These are phyloP conservation scores for Rhabditophanes sp. DNA, from an alignment of 2,888 invertebrate genomes.

Conservation along the genomic window DNA sequence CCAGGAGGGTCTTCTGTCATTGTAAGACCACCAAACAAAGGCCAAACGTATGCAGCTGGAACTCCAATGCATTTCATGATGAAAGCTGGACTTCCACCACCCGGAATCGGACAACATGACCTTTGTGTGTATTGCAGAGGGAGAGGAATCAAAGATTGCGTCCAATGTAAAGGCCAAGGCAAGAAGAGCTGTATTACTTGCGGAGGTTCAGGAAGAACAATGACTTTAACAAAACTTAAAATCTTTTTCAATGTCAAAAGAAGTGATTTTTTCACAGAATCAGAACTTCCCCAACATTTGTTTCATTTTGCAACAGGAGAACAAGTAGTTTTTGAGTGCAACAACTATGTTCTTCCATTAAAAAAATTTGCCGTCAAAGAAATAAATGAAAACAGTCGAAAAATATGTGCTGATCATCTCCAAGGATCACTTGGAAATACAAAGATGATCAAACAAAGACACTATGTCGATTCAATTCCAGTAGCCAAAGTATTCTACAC, in stretches of 20 bases:
- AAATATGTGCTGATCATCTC: constrained; percentile 35
- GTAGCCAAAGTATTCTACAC: constrained; percentile 33
- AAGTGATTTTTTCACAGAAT: constrained; percentile 33
- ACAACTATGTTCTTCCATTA: constrained; percentile 31
- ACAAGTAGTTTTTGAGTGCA: constrained; percentile 28
- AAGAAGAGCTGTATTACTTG: constrained; percentile 36
- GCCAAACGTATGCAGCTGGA: constrained; percentile 34
- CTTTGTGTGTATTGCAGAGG: constrained; percentile 42
- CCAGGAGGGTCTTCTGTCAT: constrained; percentile 32
- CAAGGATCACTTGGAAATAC: constrained; percentile 29
- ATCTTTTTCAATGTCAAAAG: constrained; percentile 35
- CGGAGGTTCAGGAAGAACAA: constrained; percentile 34
- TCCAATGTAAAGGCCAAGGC: constrained; percentile 42
- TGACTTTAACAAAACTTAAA: constrained; percentile 35
- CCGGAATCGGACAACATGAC: constrained; percentile 40
- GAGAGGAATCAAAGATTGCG: constrained; percentile 35
- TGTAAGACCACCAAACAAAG: constrained; percentile 15
- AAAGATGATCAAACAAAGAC: constrained; percentile 33
- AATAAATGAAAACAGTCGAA: constrained; percentile 36
- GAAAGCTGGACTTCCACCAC: constrained; percentile 43
- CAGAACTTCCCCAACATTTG: constrained; percentile 34
- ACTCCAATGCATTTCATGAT: constrained; percentile 43
- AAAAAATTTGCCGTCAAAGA: constrained; percentile 28
- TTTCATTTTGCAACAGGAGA: constrained; percentile 18
- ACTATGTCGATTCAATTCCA: constrained; percentile 32